Base-by-base conservation (phyloP, 2,113 vertebrate species). In the Elephantulus edwardii region DNA sequence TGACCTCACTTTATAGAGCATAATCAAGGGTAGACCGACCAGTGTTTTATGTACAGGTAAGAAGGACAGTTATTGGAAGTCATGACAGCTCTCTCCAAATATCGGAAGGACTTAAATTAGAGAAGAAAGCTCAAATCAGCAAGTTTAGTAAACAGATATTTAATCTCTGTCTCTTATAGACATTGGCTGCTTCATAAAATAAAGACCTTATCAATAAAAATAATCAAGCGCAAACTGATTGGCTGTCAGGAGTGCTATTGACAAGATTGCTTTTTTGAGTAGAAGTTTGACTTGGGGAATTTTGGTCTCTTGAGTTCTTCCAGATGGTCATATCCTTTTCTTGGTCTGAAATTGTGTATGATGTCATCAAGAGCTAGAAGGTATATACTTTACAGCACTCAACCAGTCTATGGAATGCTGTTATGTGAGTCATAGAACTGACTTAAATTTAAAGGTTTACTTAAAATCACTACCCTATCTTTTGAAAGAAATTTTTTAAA, bases 11-110 rank as follows among this genome's bases (percentile, higher is more conserved):
- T 94, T 44, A 14, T 52, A 71, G 22, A 74, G 75, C 35, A 88
- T 89, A 80, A 70, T 52, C 30, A 48, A 77, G 46, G 66, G 72
- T 28, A 82, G 28, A 7, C 44, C 58, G 44, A 40, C 48, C 22
- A 71, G 35, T 78, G 64, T 83, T 91, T 7, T 46, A 22, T 64
- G 8, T 16, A 35, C 62, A 86, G 91, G 48, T 93, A 94, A 89
- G 30, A 20, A 81, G 58, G 66, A 66, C n/a, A n/a, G 64, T 14
- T 3, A n/a, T 8, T 26, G 58, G 46, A 44, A 84, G 33, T 40
- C 19, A 2, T 52, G 38, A 66, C 5, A 56, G 5, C 44, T 26
- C 7, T 42, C 58, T 81, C 78, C 77, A 84, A 71, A 82, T 77
- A 80, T 0, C 70, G 38, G 20, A 79, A 66, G 24, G 58, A 77